Conservation (phyloP, 2,888 invertebrate species). For the Cosmorhoe ocellata region DNA sequence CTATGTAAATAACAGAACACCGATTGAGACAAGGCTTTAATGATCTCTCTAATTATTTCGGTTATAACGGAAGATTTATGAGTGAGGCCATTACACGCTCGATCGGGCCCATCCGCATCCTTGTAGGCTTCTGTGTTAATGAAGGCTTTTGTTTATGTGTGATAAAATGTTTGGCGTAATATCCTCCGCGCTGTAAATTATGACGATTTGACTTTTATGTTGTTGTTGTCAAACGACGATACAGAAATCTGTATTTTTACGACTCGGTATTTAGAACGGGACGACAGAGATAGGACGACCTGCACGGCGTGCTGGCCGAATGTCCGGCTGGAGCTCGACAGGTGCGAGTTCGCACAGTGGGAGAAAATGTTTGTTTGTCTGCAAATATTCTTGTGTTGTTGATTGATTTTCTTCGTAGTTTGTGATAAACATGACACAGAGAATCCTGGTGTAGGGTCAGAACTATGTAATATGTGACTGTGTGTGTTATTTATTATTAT, state of each 20-base stretch:
- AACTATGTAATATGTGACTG: no score
- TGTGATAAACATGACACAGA: no score
- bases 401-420: no score
- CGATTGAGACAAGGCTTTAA: slow-evolving; percentile 39
- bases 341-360: no score
- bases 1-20: slow-evolving; percentile 20
- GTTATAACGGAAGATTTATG: slow-evolving; percentile 46
- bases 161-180: slow-evolving; percentile 20
- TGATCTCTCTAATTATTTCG: slow-evolving; percentile 49
- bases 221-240: slow-evolving; percentile 22
- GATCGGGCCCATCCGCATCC: slow-evolving; percentile 28
- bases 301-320: no score
- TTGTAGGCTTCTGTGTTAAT: slow-evolving; percentile 28
- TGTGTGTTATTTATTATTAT: no score
- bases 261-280: neutral
- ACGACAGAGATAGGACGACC: no score
- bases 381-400: no score
- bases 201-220: slow-evolving; percentile 25
- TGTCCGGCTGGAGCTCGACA: no score
- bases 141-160: slow-evolving; percentile 25
- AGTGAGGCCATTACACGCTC: slow-evolving; percentile 29
- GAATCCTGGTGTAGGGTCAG: no score
- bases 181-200: slow-evolving; percentile 19
- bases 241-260: slow-evolving; percentile 15
- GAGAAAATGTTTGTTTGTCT: no score